Conservation (phyloP, 92 coral and sea anemone genomes). For the Actinostola sp. region DNA sequence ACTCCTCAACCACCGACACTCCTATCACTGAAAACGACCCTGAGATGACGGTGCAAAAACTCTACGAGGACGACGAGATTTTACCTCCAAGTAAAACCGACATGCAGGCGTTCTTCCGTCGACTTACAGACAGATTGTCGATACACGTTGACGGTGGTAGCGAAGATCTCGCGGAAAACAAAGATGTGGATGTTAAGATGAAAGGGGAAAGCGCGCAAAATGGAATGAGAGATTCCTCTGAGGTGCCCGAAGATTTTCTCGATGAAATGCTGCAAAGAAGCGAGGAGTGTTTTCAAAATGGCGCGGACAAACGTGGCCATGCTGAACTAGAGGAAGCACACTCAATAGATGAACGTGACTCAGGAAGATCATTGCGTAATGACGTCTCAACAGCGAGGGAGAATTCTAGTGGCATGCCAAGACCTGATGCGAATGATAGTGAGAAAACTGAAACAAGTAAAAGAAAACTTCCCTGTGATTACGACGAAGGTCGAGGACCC, state of each 20-base stretch:
- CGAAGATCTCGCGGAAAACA: not conserved
- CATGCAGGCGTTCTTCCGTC: constrained; percentile 43
- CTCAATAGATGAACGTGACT: not conserved
- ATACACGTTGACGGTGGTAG: not conserved
- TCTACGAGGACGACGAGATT: constrained; percentile 25
- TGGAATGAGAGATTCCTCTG: not conserved
- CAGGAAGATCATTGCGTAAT: no score
- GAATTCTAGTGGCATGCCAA: no score
- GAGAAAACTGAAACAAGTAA: no score
- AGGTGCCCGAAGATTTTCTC: constrained; percentile 3
- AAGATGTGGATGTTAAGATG: not conserved
- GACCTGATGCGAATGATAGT: no score
- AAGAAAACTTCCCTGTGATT: no score
- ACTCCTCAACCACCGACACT: not conserved
- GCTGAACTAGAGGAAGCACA: not conserved
- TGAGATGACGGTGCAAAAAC: not conserved
- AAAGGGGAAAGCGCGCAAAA: not conserved
- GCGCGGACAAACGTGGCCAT: not conserved
- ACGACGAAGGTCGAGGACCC: no score
- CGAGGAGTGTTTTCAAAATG: not conserved
- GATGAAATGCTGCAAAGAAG: constrained; percentile 5
- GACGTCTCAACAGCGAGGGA: no score
- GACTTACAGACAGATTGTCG: constrained; percentile 20
- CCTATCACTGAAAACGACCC: not conserved
- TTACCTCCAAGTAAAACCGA: constrained; percentile 20